Evolutionary conservation across 2,113 vertebrate species (phyloP).

Genomic region (Hipposideros armiger): DNA sequence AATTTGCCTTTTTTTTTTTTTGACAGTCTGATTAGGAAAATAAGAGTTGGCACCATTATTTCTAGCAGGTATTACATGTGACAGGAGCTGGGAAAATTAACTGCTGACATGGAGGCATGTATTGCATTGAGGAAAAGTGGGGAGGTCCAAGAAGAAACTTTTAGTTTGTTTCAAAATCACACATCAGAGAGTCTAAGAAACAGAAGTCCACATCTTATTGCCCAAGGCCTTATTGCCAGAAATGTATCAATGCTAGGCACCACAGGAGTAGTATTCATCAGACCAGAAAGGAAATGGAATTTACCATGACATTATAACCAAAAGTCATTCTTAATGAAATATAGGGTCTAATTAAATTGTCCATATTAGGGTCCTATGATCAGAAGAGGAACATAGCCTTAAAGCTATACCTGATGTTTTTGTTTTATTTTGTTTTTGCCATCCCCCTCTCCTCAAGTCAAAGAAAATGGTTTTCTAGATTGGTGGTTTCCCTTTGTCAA

Average conservation of each 20-base stretch:
- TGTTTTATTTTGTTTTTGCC: neutral
- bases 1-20: neutral
- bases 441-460: neutral
- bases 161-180: neutral
- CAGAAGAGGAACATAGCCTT: neutral
- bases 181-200: neutral
- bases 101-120: neutral
- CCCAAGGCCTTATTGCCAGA: neutral
- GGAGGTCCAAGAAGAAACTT: neutral
- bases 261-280: neutral
- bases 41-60: constrained; percentile 3
- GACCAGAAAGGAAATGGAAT: neutral
- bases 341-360: neutral
- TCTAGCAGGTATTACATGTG: neutral
- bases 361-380: neutral
- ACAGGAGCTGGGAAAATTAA: neutral
- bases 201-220: neutral
- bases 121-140: neutral
- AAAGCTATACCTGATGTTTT: neutral
- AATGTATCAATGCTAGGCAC: neutral
- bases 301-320: neutral
- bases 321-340: constrained; percentile 26
- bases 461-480: constrained; percentile 31
- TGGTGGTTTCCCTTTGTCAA: constrained; percentile 29
- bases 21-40: constrained; percentile 1